These are phyloP conservation scores for Promerops cafer DNA, from an alignment of 2,113 vertebrate species.

Conservation along the genomic window DNA sequence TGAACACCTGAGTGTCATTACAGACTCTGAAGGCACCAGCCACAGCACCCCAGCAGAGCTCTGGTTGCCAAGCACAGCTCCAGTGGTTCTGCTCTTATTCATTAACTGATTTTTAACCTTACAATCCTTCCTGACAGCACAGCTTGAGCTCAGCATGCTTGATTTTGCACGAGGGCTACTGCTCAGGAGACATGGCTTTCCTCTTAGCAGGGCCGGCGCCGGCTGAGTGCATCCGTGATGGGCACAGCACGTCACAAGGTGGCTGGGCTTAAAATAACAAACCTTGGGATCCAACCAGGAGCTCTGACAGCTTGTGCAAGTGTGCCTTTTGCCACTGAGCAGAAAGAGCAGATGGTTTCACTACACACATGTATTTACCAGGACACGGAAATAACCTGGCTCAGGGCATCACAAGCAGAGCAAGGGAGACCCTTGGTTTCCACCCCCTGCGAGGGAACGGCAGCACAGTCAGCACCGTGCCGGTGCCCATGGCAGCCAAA, in stretches of 20 bases:
- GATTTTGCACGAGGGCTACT: neutral
- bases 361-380: neutral
- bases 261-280: conserved; percentile 1
- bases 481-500: neutral
- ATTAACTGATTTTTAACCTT: neutral
- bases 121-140: neutral
- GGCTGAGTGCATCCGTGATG: neutral
- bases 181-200: neutral
- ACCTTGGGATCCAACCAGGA: neutral
- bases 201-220: neutral
- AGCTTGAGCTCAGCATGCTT: neutral
- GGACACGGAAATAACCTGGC: neutral
- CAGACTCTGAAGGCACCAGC: neutral
- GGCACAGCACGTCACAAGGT: neutral
- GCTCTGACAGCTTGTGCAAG: neutral
- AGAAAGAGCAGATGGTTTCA: neutral
- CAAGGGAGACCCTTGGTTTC: neutral
- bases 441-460: neutral
- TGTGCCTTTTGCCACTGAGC: neutral
- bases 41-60: neutral
- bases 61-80: neutral
- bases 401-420: neutral
- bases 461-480: neutral
- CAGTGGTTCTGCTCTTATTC: neutral
- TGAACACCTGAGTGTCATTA: neutral